Percentiles rank a stretch among this genome's conserved stretches.
Evolutionary conservation across 2,797 vertebrate genomes (phyloP).

Genomic region (Florisuga fusca): DNA sequence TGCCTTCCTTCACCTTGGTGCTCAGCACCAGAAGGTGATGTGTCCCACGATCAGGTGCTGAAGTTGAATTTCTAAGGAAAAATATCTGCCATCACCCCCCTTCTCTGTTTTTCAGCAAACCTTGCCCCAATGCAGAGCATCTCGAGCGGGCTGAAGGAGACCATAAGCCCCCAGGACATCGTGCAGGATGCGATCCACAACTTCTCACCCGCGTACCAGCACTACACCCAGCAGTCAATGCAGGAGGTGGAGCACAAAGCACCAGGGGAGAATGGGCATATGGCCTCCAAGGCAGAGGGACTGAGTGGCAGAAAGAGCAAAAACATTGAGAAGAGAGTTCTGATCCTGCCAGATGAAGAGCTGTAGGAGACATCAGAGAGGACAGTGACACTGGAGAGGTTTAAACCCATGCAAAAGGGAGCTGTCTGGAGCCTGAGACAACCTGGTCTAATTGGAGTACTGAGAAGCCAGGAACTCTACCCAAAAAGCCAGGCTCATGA

Average conservation of each 20-base stretch:
- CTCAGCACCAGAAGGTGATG: accelerated
- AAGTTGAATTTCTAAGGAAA: background rate
- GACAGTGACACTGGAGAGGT: background rate
- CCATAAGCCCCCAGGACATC: conserved; percentile 93
- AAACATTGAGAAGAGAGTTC: conserved; percentile 91
- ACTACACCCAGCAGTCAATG: conserved; percentile 93
- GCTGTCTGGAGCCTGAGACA: background rate
- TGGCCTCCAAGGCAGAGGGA: background rate
- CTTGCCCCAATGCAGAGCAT: conserved; percentile 94
- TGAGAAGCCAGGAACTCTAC: background rate
- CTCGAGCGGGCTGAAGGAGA: conserved; percentile 95
- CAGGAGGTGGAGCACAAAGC: conserved; percentile 83
- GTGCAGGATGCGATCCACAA: conserved; percentile 98
- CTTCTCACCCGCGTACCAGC: conserved; percentile 93
- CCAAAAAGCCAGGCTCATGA: background rate
- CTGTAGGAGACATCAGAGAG: conserved; percentile 74
- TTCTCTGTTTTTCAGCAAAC: conserved; percentile 76
- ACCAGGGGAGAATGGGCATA: conserved; percentile 78
- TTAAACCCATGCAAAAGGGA: background rate
- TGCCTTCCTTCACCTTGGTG: background rate
- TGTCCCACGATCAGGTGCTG: background rate
- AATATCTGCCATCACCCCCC: background rate
- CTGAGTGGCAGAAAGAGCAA: conserved; percentile 72
- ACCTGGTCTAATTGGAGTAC: background rate
- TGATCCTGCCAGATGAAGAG: conserved; percentile 92